Conservation (phyloP, 2,888 invertebrate species). For the Micoletzkya japonica region DNA sequence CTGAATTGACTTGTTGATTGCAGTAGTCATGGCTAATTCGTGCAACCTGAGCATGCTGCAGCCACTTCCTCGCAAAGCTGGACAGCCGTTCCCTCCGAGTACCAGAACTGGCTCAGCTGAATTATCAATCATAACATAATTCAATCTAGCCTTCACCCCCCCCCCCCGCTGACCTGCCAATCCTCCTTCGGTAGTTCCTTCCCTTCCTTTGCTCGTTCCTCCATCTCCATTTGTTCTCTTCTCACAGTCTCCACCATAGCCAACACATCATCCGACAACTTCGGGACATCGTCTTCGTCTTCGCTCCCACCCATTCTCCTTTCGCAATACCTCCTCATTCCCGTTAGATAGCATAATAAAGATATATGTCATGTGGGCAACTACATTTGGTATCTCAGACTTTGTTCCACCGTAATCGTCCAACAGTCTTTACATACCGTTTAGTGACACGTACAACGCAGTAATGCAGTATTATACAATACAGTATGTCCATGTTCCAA, state of each 20-base stretch:
- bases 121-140: too few relatives aligned
- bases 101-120: conserved; percentile 99
- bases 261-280: conserved; percentile 39
- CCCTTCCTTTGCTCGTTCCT: conserved; percentile 27
- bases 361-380: too few relatives aligned
- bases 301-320: not conserved
- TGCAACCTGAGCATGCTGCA: conserved; percentile 66
- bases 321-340: not conserved
- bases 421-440: too few relatives aligned
- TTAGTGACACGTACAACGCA: too few relatives aligned
- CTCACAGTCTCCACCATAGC: conserved; percentile 36
- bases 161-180: conserved; percentile 42
- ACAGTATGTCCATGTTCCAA: too few relatives aligned
- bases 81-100: conserved; percentile 79
- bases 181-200: conserved; percentile 40
- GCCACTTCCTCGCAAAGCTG: conserved; percentile 74
- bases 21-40: too few relatives aligned
- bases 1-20: not conserved
- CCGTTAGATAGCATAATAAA: too few relatives aligned
- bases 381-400: too few relatives aligned
- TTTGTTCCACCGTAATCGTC: too few relatives aligned
- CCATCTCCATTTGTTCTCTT: conserved; percentile 26
- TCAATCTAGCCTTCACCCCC: not conserved
- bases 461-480: too few relatives aligned
- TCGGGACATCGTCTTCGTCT: conserved; percentile 36